phyloP scores from a whole-genome alignment of 2,888 invertebrate species.

The Standfussiana lucernea region DNA sequence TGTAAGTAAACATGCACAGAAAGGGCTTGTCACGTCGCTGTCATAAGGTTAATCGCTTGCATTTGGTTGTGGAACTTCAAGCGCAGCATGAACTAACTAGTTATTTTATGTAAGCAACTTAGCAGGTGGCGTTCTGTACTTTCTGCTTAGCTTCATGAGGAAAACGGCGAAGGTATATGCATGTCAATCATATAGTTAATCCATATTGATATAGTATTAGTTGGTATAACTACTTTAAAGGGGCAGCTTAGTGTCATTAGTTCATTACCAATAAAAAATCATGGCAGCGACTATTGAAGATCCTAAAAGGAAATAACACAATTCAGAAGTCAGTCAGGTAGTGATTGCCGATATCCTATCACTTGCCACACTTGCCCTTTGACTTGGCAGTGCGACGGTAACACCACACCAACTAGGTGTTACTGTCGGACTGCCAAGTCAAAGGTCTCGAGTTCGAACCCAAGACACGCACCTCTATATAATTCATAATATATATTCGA shows the following conservation, averaged over 20 bases:
- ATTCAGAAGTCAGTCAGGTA: too few species aligned
- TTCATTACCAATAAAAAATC: background rate
- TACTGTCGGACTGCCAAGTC: too few species aligned
- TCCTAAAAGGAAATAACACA: too few species aligned
- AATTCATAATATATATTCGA: too few species aligned
- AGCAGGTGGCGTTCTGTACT: background rate
- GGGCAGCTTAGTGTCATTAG: background rate
- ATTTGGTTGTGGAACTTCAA: background rate
- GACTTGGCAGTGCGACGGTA: too few species aligned
- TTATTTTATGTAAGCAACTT: background rate
- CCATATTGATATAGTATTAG: background rate
- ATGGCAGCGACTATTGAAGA: background rate
- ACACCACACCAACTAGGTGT: too few species aligned
- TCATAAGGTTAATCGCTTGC: slow-evolving; percentile 1
- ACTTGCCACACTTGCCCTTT: too few species aligned
- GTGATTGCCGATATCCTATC: too few species aligned
- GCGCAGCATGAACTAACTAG: background rate
- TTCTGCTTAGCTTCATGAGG: background rate
- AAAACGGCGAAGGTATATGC: background rate
- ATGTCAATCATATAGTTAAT: too few species aligned
- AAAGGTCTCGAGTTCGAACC: too few species aligned
- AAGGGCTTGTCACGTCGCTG: background rate
- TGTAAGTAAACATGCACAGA: background rate
- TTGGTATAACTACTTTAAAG: too few species aligned
- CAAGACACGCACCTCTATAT: too few species aligned